A percentile compares a stretch with the other conserved stretches of the same genome.
phyloP scores from a whole-genome alignment of 2,113 vertebrate genomes.

The Corythaixoides concolor region DNA sequence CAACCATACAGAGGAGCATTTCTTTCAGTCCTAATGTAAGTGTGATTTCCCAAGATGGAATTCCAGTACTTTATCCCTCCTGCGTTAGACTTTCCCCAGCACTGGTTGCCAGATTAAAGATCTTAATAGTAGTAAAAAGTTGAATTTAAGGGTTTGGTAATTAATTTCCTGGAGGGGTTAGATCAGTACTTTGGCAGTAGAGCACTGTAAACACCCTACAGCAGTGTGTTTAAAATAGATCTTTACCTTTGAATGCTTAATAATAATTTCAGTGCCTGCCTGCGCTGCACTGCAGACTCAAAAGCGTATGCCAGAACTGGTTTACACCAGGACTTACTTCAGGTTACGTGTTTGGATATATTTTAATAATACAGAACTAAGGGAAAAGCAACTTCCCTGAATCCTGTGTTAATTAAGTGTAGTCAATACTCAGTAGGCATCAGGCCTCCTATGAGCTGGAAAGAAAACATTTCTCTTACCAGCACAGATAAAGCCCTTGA shows the following conservation, averaged over 20 bases:
- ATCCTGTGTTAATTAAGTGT: rapidly evolving
- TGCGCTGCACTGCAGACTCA: background rate
- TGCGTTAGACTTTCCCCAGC: background rate
- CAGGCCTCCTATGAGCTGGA: background rate
- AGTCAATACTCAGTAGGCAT: background rate
- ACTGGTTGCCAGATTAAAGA: rapidly evolving
- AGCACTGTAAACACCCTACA: background rate
- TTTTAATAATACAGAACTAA: background rate
- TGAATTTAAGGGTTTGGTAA: rapidly evolving
- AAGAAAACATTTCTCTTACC: rapidly evolving
- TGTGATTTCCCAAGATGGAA: background rate
- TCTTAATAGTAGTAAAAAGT: too few species aligned
- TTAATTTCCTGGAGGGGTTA: background rate
- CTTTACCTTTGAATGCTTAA: rapidly evolving
- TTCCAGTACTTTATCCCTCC: background rate
- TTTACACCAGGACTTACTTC: rapidly evolving
- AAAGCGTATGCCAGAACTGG: too few species aligned
- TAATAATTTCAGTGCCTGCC: too few species aligned
- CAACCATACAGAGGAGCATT: constrained; percentile 54
- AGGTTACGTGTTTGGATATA: rapidly evolving
- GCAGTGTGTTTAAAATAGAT: background rate
- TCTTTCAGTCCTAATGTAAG: constrained; percentile 69
- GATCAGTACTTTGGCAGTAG: background rate
- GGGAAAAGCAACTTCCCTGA: background rate
- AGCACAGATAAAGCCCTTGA: background rate